These are phyloP conservation scores for Melanotaenia trifasciata DNA, from an alignment of 2,797 vertebrate genomes.

Conservation along the genomic window DNA sequence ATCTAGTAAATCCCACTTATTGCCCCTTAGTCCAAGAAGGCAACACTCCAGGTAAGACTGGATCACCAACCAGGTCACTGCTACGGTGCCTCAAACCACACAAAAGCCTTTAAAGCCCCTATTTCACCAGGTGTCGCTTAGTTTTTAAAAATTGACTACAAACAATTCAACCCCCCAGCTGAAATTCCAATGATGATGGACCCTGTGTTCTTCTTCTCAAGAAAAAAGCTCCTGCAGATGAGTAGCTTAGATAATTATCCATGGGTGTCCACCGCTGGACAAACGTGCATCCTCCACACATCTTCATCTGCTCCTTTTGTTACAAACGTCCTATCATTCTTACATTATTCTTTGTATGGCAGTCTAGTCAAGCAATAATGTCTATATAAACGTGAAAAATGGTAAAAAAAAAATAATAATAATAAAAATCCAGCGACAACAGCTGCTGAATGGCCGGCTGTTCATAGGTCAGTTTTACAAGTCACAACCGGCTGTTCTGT, in stretches of 20 bases:
- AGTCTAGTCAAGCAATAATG: constrained; percentile 36
- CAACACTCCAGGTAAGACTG: constrained; percentile 9
- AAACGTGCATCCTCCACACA: constrained; percentile 15
- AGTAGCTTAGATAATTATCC: background rate
- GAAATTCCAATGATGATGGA: background rate
- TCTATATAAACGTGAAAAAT: constrained; percentile 31
- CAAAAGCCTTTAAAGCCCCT: background rate
- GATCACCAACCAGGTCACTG: background rate
- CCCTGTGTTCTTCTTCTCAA: background rate
- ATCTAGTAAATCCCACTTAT: background rate
- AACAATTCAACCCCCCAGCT: background rate
- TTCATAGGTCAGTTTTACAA: constrained; percentile 8
- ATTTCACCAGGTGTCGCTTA: background rate
- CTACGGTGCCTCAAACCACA: constrained; percentile 2
- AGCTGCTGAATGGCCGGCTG: constrained; percentile 5
- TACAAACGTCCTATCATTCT: background rate
- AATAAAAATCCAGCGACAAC: constrained; percentile 4
- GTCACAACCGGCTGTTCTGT: constrained; percentile 10
- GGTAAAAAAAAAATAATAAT: background rate
- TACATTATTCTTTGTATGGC: constrained; percentile 30
- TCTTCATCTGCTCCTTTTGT: background rate
- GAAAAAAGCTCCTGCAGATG: background rate
- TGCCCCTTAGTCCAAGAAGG: constrained; percentile 15
- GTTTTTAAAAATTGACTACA: constrained; percentile 7
- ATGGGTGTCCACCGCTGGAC: constrained; percentile 8